Evolutionary conservation across 2,113 vertebrate genomes (phyloP).

Genomic region (Heliornis fulica): DNA sequence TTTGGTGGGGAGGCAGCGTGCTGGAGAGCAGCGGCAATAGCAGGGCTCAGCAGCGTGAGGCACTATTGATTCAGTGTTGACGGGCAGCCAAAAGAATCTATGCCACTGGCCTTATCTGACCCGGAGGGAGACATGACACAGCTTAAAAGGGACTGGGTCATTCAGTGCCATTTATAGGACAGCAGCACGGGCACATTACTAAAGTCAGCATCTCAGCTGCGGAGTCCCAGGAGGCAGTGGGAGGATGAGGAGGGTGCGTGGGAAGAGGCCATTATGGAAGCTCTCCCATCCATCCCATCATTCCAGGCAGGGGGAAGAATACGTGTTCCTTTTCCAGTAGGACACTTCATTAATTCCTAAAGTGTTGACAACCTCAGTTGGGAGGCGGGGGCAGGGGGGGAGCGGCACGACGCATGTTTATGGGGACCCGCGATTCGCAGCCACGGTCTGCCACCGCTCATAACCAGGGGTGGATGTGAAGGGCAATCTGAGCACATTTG

Average conservation of each 20-base stretch:
- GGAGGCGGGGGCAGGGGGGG: neutral
- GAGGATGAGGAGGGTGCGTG: neutral
- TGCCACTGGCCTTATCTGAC: neutral
- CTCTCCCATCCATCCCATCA: neutral
- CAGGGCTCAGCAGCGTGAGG: constrained; percentile 33
- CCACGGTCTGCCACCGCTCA: constrained; percentile 22
- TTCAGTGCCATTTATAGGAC: neutral
- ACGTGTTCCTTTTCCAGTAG: neutral
- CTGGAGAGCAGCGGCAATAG: neutral
- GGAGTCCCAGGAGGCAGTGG: fast-evolving
- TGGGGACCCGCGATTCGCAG: neutral
- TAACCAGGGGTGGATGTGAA: constrained; percentile 34
- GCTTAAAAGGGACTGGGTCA: neutral
- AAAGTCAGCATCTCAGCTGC: neutral
- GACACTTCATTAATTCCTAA: neutral
- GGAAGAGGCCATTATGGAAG: neutral
- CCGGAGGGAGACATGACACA: neutral
- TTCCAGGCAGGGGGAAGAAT: fast-evolving
- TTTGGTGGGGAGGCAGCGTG: fast-evolving
- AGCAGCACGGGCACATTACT: neutral
- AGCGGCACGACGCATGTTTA: neutral
- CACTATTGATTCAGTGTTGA: constrained; percentile 48
- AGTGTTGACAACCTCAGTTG: neutral
- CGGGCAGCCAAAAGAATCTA: fast-evolving
- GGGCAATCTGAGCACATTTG: constrained; percentile 58